A percentile compares a stretch with the other conserved stretches of the same genome.
phyloP scores from a whole-genome alignment of 2,888 invertebrate species.

The Argyresthia albistria region DNA sequence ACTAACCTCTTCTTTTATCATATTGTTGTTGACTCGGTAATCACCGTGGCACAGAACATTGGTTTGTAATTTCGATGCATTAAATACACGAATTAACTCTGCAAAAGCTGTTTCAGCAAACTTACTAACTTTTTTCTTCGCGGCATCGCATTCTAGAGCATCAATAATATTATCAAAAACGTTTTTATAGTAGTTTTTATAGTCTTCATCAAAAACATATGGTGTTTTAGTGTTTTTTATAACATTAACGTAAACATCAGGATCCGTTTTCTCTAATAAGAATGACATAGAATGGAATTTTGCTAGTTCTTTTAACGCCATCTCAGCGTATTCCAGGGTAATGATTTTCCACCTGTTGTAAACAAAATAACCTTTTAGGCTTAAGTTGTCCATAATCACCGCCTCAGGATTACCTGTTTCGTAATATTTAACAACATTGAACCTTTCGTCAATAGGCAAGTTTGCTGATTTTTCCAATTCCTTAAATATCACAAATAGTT shows the following conservation, averaged over 20 bases:
- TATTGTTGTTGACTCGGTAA: conserved; percentile 9
- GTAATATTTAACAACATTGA: conserved; percentile 25
- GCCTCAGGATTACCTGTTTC: conserved; percentile 23
- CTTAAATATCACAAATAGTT: conserved; percentile 24
- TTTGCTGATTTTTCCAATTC: conserved; percentile 26
- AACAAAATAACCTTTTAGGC: conserved; percentile 26
- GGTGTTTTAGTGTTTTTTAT: conserved; percentile 6
- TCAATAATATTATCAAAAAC: conserved; percentile 6
- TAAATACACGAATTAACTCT: not conserved
- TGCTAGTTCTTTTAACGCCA: conserved; percentile 31
- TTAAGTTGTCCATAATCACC: conserved; percentile 35
- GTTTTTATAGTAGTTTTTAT: conserved; percentile 1
- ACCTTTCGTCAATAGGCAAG: conserved; percentile 26
- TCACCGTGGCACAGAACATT: conserved; percentile 11
- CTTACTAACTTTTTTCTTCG: not conserved
- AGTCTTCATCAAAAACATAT: conserved; percentile 7
- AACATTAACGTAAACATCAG: conserved; percentile 26
- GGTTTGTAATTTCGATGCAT: not conserved
- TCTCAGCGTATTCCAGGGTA: conserved; percentile 28
- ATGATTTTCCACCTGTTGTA: conserved; percentile 26
- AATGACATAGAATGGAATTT: conserved; percentile 39
- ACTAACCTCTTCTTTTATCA: conserved; percentile 9
- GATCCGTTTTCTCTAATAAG: conserved; percentile 23
- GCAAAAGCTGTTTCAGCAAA: not conserved
- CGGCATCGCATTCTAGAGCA: conserved; percentile 5